These are phyloP conservation scores for Gerris lacustris DNA, from an alignment of 2,888 invertebrate genomes.

Conservation along the genomic window DNA sequence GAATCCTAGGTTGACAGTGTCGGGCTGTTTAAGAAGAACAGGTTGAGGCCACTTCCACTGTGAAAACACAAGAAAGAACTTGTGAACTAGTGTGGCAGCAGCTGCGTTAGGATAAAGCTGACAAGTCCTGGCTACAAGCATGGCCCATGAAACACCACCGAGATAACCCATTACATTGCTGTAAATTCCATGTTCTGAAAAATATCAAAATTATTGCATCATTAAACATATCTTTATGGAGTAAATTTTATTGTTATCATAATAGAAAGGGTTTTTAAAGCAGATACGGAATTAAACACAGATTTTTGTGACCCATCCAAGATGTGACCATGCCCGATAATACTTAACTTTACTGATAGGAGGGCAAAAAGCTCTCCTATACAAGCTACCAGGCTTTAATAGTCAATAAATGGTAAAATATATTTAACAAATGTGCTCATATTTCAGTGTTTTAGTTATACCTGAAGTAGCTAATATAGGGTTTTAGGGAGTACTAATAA, in stretches of 20 bases:
- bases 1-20: slow-evolving; percentile 75
- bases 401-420: too few relatives aligned
- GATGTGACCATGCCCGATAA: too few relatives aligned
- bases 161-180: slow-evolving; percentile 96
- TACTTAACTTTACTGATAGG: too few relatives aligned
- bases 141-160: slow-evolving; percentile 98
- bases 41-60: slow-evolving; percentile 99
- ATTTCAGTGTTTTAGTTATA: too few relatives aligned
- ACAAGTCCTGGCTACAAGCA: slow-evolving; percentile 95
- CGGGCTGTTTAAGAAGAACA: slow-evolving; percentile 84
- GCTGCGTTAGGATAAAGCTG: slow-evolving; percentile 96
- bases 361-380: too few relatives aligned
- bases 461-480: too few relatives aligned
- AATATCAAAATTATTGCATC: slow-evolving; percentile 11
- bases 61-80: slow-evolving; percentile 96
- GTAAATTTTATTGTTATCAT: not conserved
- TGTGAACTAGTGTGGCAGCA: slow-evolving; percentile 87
- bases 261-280: too few relatives aligned
- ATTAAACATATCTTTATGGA: not conserved
- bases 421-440: too few relatives aligned
- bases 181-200: slow-evolving; percentile 84
- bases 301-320: too few relatives aligned
- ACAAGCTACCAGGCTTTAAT: too few relatives aligned
- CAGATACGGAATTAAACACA: too few relatives aligned
- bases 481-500: too few relatives aligned